Evolutionary conservation across 2,797 vertebrate genomes (phyloP), one percentile per base, ranked within the genome.

Genomic region (Notoglanidium macrostoma): DNA sequence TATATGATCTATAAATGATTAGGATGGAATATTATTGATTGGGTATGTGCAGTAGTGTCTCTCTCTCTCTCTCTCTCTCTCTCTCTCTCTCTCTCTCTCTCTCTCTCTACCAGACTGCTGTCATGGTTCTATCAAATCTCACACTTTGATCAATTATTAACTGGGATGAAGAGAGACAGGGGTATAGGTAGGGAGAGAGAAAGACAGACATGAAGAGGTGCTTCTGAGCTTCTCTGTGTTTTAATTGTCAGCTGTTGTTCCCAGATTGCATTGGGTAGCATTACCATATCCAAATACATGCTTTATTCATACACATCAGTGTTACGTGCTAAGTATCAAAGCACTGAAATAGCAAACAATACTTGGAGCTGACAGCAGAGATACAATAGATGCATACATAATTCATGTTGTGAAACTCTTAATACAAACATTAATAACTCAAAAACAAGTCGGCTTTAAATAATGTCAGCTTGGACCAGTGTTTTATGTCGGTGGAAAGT

Each of bases 111-210:
- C 80, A 87, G 83, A 84, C 46, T 88, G 93, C 94, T 95, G 93
- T 94, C 92, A 95, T 94, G 93, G 93, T 92, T 94, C 94, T 92
- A 94, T 95, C 94, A 95, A 94, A 95, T 94, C 93, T 17, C 87
- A 92, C 92, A 91, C 95, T 95, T 96, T 96, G 95, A 96, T 96
- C 93, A 95, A 95, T 95, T 95, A 96, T 95, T 95, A 93, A 95
- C 91, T 87, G 91, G 88, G 94, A 94, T 90, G 89, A 91, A 92
- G 90, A 76, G 89, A 93, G 92, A 93, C 90, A 65, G 92, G 86
- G 91, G 88, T 88, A 89, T 91, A 92, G 93, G 92, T n/a, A 87
- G 87, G n/a, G 54, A 61, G 78, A 84, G 61, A 76, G 68, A 55
- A 46, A 87, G 84, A 79, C 61, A 87, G 91, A 89, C 87, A 87